Evolutionary conservation across 2,113 vertebrate genomes (phyloP), one percentile per base, ranked within the genome.

Genomic region (Mobula birostris): DNA sequence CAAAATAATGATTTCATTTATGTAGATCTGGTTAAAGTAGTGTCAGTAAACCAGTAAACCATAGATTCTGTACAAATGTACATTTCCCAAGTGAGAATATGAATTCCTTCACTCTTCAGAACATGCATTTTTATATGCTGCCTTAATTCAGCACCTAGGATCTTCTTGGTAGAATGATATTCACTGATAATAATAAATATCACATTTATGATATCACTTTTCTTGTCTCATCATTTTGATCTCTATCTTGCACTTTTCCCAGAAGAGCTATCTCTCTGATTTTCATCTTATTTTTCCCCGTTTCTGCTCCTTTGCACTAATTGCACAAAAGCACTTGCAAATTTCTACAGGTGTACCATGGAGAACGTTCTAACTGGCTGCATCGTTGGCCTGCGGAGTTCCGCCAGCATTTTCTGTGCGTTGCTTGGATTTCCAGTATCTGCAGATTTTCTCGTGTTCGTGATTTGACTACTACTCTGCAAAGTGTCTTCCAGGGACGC

Each of bases 1-100:
- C 24, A 56, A 88, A 88, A n/a, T 88, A 63, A 88, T 88, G 29
- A n/a, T 63, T 88, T n/a, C 27, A 88, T 88, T 63, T n/a, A n/a
- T 63, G 27, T 32, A 61, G 27, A 88, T 14, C 14, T 63, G 61
- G 83, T 63, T 63, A 14, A 85, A 88, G 4, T 27, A 63, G 58
- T 88, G 29, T 88, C 83, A 63, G 9, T 63, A 27, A 63, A 88
- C 7, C 83, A 63, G 9, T 63, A 27, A 63, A 88, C 7, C 83
- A 63, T 4, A 88, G 27, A 11, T 61, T 88, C 27, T 88, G 27
- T 14, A 63, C 24, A 12, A 87, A 87, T 63, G 29, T 14, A 15
- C 40, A 48, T 21, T 61, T 48, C 56, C 83, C 83, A 29, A 29
- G 56, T 7, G 48, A 87, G 56, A 24, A 4, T 24, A 58, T 61